Evolutionary conservation across 2,888 invertebrate species (phyloP).

Genomic region (Allygus modestus): DNA sequence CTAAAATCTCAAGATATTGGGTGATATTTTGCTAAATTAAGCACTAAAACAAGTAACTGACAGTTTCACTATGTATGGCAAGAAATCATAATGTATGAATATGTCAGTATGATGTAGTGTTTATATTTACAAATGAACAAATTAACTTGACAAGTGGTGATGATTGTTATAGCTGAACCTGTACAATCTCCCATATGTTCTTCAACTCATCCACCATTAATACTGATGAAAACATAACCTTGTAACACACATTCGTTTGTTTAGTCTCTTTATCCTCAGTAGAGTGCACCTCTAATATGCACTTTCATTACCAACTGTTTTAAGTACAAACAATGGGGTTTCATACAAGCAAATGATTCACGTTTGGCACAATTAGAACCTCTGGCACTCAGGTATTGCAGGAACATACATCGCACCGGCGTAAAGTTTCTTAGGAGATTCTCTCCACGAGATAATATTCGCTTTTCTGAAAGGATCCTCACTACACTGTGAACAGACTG

Average conservation of each 20-base stretch:
- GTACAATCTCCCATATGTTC: too few species aligned
- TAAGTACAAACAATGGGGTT: not conserved
- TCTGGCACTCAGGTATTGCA: constrained; percentile 79
- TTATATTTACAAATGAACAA: too few species aligned
- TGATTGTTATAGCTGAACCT: too few species aligned
- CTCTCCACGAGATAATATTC: constrained; percentile 87
- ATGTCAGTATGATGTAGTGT: too few species aligned
- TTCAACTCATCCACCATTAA: not conserved
- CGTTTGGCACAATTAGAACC: constrained; percentile 63
- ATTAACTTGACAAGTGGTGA: too few species aligned
- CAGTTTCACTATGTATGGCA: too few species aligned
- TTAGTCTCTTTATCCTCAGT: not conserved
- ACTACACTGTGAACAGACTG: constrained; percentile 86
- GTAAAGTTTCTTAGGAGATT: constrained; percentile 84
- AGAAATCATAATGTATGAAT: too few species aligned
- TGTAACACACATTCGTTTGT: not conserved
- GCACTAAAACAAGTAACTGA: too few species aligned
- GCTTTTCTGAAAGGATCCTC: constrained; percentile 89
- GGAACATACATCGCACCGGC: constrained; percentile 85
- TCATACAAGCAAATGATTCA: not conserved
- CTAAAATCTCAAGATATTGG: too few species aligned
- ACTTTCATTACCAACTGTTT: not conserved
- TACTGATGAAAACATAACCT: not conserved
- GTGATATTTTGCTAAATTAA: too few species aligned
- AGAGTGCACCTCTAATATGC: not conserved